Base-by-base conservation (phyloP, 2,113 vertebrate genomes). In the Silurus meridionalis region DNA sequence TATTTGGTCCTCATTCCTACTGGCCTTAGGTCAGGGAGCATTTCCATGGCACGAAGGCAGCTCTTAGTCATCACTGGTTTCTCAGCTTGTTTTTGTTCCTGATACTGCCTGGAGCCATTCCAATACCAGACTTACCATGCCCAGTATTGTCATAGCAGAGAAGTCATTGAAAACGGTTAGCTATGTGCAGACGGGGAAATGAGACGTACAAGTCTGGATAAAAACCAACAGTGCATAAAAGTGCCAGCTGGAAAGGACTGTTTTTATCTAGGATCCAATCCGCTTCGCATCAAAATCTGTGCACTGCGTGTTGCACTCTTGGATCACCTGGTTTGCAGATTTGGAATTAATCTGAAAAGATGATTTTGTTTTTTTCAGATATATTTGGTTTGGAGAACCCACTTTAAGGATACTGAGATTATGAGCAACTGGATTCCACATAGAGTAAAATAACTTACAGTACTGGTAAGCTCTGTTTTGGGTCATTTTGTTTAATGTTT, bases 131-230 rank as follows among this genome's bases (percentile, higher is more conserved):
- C 82, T 83, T 90, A 84, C 89, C 81, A 80, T 92, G 90, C 87
- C 87, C 89, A 82, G 83, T 90, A 71, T 87, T 84, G 87, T 83
- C 85, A 79, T 23, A 80, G 90, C 85, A 89, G 81, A 89, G 85
- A 89, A 92, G 88, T 89, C 85, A 87, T 74, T 90, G 88, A 89
- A 92, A 90, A 90, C 86, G 72, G 91, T 94, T 93, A 94, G 91
- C 87, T 84, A 11, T 80, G 77, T 91, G 86, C 84, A 90, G 78
- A 89, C 74, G 66, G 82, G 89, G 90, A 89, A 77, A 69, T 52
- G 78, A 80, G 93, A 91, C 61, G 80, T 86, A 87, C 85, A 83
- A 87, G 87, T 88, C 81, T 91, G 90, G 88, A 91, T 86, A 71
- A 82, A 85, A 90, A 86, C 89, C 79, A 91, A 91, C 89, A 64